These are phyloP conservation scores for Smittia sp. DNA, from an alignment of 2,888 invertebrate species.

Conservation along the genomic window DNA sequence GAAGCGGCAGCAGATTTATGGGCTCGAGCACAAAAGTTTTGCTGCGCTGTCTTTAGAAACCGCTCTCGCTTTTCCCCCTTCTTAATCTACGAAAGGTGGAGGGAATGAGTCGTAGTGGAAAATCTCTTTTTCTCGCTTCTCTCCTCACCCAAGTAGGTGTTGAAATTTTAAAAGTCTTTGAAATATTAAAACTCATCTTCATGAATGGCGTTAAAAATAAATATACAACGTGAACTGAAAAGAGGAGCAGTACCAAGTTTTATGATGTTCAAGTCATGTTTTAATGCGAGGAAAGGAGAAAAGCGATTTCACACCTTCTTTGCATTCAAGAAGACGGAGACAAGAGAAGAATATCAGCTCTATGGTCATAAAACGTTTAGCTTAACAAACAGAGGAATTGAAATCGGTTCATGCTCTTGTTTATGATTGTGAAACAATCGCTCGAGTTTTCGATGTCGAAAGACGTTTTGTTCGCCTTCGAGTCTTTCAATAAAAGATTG, in stretches of 20 bases:
- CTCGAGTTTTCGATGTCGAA: slow-evolving; percentile 18
- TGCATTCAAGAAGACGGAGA: background rate
- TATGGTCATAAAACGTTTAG: slow-evolving; percentile 32
- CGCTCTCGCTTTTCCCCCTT: background rate
- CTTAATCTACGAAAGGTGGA: background rate
- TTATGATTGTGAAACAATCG: slow-evolving; percentile 36
- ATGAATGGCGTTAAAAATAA: slow-evolving; percentile 27
- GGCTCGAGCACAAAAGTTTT: background rate
- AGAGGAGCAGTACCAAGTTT: background rate
- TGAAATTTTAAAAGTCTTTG: slow-evolving; percentile 31
- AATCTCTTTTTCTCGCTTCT: slow-evolving; percentile 9
- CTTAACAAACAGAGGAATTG: slow-evolving; percentile 11
- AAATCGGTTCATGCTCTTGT: background rate
- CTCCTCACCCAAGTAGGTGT: slow-evolving; percentile 9
- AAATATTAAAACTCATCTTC: slow-evolving; percentile 31
- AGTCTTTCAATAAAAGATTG: slow-evolving; percentile 13
- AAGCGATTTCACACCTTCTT: slow-evolving; percentile 37
- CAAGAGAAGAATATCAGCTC: background rate
- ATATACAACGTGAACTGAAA: background rate
- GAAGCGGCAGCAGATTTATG: slow-evolving; percentile 31
- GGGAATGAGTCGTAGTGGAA: background rate
- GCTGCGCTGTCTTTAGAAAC: slow-evolving; percentile 5
- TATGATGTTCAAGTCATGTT: background rate
- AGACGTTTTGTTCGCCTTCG: background rate
- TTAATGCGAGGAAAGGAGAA: slow-evolving; percentile 10